These are phyloP conservation scores for Hipposideros larvatus DNA, from an alignment of 2,797 vertebrate species.

Conservation along the genomic window DNA sequence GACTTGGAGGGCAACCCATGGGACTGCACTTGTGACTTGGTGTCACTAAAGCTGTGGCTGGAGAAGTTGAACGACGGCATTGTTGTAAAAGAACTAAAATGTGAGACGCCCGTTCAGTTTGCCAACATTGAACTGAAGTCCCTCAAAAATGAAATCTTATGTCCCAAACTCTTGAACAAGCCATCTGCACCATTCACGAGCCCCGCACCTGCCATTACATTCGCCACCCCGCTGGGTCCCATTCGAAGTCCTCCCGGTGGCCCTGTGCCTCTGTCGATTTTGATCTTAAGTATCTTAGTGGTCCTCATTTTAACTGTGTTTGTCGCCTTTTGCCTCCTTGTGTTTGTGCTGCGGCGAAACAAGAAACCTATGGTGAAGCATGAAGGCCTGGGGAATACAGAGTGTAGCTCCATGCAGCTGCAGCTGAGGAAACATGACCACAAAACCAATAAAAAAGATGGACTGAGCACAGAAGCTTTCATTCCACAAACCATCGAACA, in stretches of 20 bases:
- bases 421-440: slow-evolving; percentile 95
- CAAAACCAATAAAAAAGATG: slow-evolving; percentile 95
- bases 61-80: slow-evolving; percentile 97
- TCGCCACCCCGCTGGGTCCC: slow-evolving; percentile 93
- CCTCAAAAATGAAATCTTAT: slow-evolving; percentile 98
- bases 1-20: slow-evolving; percentile 99
- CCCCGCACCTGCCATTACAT: slow-evolving; percentile 90
- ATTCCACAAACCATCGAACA: slow-evolving; percentile 99
- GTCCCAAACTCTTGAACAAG: slow-evolving; percentile 95
- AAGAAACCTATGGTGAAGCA: slow-evolving; percentile 96
- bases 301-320: slow-evolving; percentile 99
- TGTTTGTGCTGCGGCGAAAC: slow-evolving; percentile 97
- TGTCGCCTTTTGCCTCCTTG: slow-evolving; percentile 98
- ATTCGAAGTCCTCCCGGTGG: slow-evolving; percentile 95
- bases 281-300: slow-evolving; percentile 99
- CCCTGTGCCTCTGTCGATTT: slow-evolving; percentile 97
- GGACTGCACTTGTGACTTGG: slow-evolving; percentile 99
- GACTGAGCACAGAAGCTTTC: slow-evolving; percentile 95
- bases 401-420: slow-evolving; percentile 96
- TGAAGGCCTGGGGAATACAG: slow-evolving; percentile 95
- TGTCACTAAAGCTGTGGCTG: slow-evolving; percentile 98
- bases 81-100: slow-evolving; percentile 96
- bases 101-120: slow-evolving; percentile 97
- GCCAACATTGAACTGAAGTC: slow-evolving; percentile 96
- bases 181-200: slow-evolving; percentile 93